Base-by-base conservation (phyloP, 2,797 vertebrate genomes). In the Pampus argenteus region DNA sequence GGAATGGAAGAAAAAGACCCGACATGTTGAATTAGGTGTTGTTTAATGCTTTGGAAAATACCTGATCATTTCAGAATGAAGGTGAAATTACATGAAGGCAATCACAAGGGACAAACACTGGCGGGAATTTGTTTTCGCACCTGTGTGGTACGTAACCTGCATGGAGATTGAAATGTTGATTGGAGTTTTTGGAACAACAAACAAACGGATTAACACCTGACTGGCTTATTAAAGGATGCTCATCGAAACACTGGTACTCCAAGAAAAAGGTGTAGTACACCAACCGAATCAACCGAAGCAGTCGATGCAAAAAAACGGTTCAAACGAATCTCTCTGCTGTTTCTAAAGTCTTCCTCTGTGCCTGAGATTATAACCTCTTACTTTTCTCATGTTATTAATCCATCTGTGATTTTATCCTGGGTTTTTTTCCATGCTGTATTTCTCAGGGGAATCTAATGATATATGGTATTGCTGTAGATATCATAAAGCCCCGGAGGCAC, bases 91-190 rank as follows among this genome's bases (percentile, higher is more conserved):
- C 62, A 60, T 47, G 28, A 86, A 77, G 68, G 83, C 77, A 74
- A 79, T 82, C 62, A 79, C 45, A 61, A 48, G 26, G 65, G 59
- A 69, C 34, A 42, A 75, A 40, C 54, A 47, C 15, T 15, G 60
- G 51, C 51, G 76, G 28, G 58, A 51, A 77, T 76, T 45, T 59
- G 67, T 66, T 88, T 83, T 88, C 73, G 84, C 82, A 84, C 65
- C 59, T 82, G 78, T 75, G 65, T 8, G 59, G 42, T 52, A 52
- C 9, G 5, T 78, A 71, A 81, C 72, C 72, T 58, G 51, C 80
- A 70, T 67, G 40, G 44, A 59, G 84, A 86, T 81, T 82, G 54
- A 85, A 85, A 79, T 66, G 70, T 40, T 81, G 79, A 87, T 84
- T 82, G 66, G 54, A 18, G 52, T 51, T 85, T 85, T 77, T 76